These are phyloP conservation scores for Syngnathoides biaculeatus DNA, from an alignment of 2,113 vertebrate genomes.

Conservation along the genomic window DNA sequence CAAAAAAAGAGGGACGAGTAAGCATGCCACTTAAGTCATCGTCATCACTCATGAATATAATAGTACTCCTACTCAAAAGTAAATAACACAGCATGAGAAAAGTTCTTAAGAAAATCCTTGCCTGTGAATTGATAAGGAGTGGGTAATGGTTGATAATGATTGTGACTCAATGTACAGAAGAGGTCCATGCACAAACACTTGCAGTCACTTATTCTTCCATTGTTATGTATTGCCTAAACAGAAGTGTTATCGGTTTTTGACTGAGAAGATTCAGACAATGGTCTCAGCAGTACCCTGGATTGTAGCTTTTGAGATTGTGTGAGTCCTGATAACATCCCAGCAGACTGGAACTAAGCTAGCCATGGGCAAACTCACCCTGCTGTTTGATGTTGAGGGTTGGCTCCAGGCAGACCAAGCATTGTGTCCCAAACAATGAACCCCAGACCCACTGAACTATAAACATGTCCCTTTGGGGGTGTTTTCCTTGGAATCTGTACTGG, in stretches of 20 bases:
- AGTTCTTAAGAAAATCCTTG: not conserved
- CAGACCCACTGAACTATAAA: slow-evolving; percentile 77
- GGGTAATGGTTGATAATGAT: not conserved
- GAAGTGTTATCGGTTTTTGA: slow-evolving; percentile 18
- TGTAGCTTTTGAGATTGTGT: slow-evolving; percentile 31
- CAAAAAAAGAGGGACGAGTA: no score
- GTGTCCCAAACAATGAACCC: slow-evolving; percentile 79
- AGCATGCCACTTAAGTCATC: no score
- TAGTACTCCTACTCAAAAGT: not conserved
- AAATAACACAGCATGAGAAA: not conserved
- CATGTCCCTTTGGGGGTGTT: slow-evolving; percentile 73
- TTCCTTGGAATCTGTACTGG: slow-evolving; percentile 69
- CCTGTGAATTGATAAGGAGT: not conserved
- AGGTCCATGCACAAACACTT: slow-evolving; percentile 5
- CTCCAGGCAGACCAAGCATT: slow-evolving; percentile 81
- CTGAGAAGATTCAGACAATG: slow-evolving; percentile 8
- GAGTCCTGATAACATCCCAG: slow-evolving; percentile 55
- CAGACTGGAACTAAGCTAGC: slow-evolving; percentile 66
- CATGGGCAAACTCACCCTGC: slow-evolving; percentile 67
- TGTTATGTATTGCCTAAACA: slow-evolving; percentile 7
- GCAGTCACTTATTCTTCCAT: not conserved
- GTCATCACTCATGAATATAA: not conserved
- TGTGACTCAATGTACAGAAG: not conserved
- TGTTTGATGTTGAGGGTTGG: slow-evolving; percentile 74
- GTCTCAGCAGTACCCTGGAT: slow-evolving; percentile 25